These are phyloP conservation scores for Gryllus longicercus DNA, from an alignment of 2,888 invertebrate genomes.

Conservation along the genomic window DNA sequence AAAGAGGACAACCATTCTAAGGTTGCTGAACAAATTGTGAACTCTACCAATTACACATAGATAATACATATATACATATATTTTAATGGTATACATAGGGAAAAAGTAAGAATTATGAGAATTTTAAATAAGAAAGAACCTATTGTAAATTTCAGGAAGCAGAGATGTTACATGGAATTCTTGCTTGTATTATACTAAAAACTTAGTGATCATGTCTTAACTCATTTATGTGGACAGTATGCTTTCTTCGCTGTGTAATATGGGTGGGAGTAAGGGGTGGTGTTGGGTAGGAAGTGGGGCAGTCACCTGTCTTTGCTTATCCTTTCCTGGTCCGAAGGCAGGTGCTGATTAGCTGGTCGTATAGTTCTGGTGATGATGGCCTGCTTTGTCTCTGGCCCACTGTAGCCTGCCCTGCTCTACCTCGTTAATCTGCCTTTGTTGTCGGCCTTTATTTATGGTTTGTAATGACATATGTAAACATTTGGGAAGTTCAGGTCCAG, in stretches of 20 bases:
- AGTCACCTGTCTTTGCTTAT: neutral
- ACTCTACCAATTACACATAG: constrained; percentile 6
- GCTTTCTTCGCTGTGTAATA: constrained; percentile 17
- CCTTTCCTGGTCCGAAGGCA: neutral
- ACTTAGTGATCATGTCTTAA: constrained; percentile 9
- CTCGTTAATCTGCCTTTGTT: neutral
- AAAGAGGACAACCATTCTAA: neutral
- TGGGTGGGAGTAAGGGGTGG: neutral
- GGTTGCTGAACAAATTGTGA: constrained; percentile 9
- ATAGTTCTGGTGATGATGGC: neutral
- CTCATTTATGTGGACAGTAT: neutral
- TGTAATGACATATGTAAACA: neutral
- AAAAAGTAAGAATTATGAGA: neutral
- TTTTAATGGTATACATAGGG: constrained; percentile 17
- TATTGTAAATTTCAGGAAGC: constrained; percentile 17
- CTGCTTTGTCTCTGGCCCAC: neutral
- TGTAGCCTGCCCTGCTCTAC: constrained; percentile 2
- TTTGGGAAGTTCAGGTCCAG: constrained; percentile 7
- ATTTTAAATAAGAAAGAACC: constrained; percentile 17
- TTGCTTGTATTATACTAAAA: constrained; percentile 17
- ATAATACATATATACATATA: constrained; percentile 8
- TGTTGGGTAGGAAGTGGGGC: neutral
- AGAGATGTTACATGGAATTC: constrained; percentile 10
- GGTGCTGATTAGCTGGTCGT: neutral
- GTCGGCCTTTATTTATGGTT: constrained; percentile 4